phyloP scores from a whole-genome alignment of 1,140 invertebrate genomes.

The Glossosoma conforme region DNA sequence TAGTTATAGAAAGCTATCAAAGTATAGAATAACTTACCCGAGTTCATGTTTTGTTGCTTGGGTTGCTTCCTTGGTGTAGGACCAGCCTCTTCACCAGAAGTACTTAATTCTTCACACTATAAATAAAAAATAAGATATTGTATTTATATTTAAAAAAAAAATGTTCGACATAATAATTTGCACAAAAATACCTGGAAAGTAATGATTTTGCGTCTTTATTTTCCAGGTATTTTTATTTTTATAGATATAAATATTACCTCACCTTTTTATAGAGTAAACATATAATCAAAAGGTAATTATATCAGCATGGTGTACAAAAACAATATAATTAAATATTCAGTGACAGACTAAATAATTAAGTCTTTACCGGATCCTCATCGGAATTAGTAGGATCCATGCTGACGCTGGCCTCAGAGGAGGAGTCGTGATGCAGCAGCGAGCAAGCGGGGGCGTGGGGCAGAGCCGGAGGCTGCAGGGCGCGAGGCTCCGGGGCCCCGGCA shows the following conservation, averaged over 20 bases:
- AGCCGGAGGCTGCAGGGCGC: conserved; percentile 50
- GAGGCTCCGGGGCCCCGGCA: conserved; percentile 48
- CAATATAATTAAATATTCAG: not conserved
- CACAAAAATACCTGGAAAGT: too few relatives aligned
- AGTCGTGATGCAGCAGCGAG: conserved; percentile 44
- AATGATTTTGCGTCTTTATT: too few relatives aligned
- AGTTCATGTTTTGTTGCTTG: conserved; percentile 45
- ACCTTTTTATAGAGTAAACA: not conserved
- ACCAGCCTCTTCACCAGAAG: conserved; percentile 47
- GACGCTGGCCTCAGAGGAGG: conserved; percentile 64
- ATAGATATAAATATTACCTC: not conserved
- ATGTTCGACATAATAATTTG: not conserved
- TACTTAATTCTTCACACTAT: conserved; percentile 49
- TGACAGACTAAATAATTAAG: not conserved
- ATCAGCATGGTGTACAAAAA: not conserved
- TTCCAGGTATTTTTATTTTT: not conserved
- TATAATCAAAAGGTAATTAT: not conserved
- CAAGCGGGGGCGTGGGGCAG: conserved; percentile 27
- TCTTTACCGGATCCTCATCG: conserved; percentile 53
- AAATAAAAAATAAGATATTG: conserved; percentile 22
- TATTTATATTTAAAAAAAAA: not conserved
- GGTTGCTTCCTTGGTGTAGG: conserved; percentile 49
- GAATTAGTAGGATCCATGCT: conserved; percentile 76
- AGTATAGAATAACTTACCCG: conserved; percentile 36
- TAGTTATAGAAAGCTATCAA: too few relatives aligned